phyloP scores from a whole-genome alignment of 1,140 invertebrate species.

The Homalodisca vitripennis region DNA sequence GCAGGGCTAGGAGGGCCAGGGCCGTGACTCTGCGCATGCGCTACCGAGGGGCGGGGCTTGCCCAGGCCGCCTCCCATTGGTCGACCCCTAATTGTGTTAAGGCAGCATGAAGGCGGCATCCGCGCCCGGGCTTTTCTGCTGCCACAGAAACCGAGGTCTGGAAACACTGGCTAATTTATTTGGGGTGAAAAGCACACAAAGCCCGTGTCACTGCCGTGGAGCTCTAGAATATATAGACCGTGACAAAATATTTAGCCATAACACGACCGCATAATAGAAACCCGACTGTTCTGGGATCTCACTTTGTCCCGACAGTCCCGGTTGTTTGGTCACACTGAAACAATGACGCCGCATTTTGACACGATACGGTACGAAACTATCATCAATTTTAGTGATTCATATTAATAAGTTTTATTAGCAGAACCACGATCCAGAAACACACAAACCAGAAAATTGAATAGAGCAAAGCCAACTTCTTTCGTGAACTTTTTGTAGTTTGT shows the following conservation, averaged over 20 bases:
- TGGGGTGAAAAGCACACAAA: slow-evolving; percentile 20
- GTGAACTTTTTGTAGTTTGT: too few relatives aligned
- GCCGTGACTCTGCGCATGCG: slow-evolving; percentile 2
- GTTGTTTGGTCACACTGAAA: too few relatives aligned
- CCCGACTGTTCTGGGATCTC: too few relatives aligned
- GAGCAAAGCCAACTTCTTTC: too few relatives aligned
- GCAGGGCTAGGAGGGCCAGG: too few relatives aligned
- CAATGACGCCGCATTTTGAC: too few relatives aligned
- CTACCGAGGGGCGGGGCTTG: slow-evolving; percentile 5
- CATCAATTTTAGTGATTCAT: too few relatives aligned
- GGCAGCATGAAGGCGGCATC: slow-evolving; percentile 22
- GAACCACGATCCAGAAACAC: too few relatives aligned
- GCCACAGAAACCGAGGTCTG: slow-evolving; percentile 5
- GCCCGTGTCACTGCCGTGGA: slow-evolving; percentile 1
- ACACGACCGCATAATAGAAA: slow-evolving; percentile 3
- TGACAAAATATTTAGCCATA: slow-evolving; percentile 12
- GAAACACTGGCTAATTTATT: slow-evolving; percentile 24
- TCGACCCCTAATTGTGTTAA: neutral
- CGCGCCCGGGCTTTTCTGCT: neutral
- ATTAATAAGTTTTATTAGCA: too few relatives aligned
- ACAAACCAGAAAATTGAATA: too few relatives aligned
- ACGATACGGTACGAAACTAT: too few relatives aligned
- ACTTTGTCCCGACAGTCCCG: too few relatives aligned
- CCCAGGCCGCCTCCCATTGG: neutral
- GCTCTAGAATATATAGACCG: slow-evolving; percentile 9